These are phyloP conservation scores for Brachirus orientalis DNA, from an alignment of 2,113 vertebrate genomes.

Conservation along the genomic window DNA sequence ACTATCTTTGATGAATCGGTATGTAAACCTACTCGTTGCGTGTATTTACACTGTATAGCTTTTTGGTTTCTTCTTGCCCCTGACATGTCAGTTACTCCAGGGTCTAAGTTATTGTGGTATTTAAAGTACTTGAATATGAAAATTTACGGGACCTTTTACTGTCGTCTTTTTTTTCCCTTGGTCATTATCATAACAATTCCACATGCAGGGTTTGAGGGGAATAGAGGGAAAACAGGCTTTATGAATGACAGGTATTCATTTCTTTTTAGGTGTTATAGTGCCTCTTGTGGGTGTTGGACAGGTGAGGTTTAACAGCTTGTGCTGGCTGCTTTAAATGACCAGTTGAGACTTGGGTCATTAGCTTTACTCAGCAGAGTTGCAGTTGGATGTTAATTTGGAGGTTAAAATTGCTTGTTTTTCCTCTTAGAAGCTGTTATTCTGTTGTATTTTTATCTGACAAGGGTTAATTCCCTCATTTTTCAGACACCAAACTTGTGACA, in stretches of 20 bases:
- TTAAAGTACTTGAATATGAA: slow-evolving; percentile 83
- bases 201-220: slow-evolving; percentile 54
- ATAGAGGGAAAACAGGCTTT: slow-evolving; percentile 49
- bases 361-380: slow-evolving; percentile 5
- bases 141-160: slow-evolving; percentile 67
- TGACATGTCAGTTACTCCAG: slow-evolving; percentile 56
- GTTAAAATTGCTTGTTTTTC: slow-evolving; percentile 1
- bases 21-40: slow-evolving; percentile 68
- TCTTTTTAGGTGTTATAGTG: slow-evolving; percentile 52
- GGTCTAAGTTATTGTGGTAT: slow-evolving; percentile 81
- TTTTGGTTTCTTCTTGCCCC: slow-evolving; percentile 49
- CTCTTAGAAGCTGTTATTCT: slow-evolving; percentile 17
- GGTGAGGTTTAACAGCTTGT: not conserved
- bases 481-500: slow-evolving; percentile 27
- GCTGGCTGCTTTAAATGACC: slow-evolving; percentile 1
- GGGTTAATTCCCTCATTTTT: not conserved
- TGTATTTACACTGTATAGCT: slow-evolving; percentile 80
- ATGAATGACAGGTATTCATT: slow-evolving; percentile 73
- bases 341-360: not conserved
- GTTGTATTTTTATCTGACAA: slow-evolving; percentile 9
- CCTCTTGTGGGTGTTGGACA: slow-evolving; percentile 45
- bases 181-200: slow-evolving; percentile 49
- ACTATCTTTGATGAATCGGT: slow-evolving; percentile 56
- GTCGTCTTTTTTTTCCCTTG: slow-evolving; percentile 14
- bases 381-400: slow-evolving; percentile 21